Evolutionary conservation across 1,140 invertebrate genomes (phyloP), one percentile per base, ranked within the genome.

Genomic region (Anagrus nilaparvatae): DNA sequence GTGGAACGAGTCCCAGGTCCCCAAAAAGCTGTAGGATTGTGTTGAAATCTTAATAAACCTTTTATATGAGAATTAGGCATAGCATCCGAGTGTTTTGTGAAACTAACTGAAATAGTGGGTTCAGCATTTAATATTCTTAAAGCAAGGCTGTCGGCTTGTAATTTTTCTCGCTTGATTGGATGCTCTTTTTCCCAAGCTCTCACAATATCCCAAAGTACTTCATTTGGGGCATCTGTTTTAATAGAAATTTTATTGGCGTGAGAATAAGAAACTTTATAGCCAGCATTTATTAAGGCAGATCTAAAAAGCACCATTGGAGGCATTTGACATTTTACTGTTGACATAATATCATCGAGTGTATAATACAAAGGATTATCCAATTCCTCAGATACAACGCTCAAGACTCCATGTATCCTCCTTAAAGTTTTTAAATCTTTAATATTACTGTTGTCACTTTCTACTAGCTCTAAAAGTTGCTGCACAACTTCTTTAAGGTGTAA

Each of bases 131-230:
- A 65, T 48, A 87, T 79, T n/a, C 62, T 62, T 10, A 63, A 59
- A 0, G 76, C 65, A 2, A 73, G 61, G 18, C 68, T 71, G 32
- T 76, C 71, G 3, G 68, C 59, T 36, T 70, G 60, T 39, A 79
- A 57, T 44, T 76, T 74, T 18, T 63, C 57, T 16, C 56, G 39
- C 46, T 59, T 63, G 0, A 56, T 52, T 12, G 60, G 60, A 53
- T 65, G 47, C 6, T 55, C 35, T 45, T 81, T 78, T 50, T 79
- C 79, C 89, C 90, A 95, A 19, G 73, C 72, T 49, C 85, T 70
- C 39, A 97, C 73, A n/a, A 97, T 80, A 63, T 95, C 92, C 96
- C 95, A 99, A 12, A 99, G 62, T 13, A 96, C 71, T 4, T 72
- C 59, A 25, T 77, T 64, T 0, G 97, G 91, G 1, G 96, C 95